Evolutionary conservation across 2,113 vertebrate species (phyloP).

Genomic region (Lophochroa leadbeateri): DNA sequence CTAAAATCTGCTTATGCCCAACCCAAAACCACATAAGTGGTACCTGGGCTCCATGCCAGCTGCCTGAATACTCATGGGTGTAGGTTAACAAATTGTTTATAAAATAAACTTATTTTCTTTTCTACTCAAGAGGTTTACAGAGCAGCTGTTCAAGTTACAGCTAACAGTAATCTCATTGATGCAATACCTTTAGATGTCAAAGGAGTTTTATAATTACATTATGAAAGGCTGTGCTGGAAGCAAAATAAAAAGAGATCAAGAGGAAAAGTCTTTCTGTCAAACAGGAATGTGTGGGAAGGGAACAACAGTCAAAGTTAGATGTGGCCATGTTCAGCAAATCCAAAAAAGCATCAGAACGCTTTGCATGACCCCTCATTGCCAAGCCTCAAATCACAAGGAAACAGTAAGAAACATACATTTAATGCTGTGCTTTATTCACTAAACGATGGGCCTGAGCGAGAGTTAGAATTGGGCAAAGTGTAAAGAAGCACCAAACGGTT

Average conservation of each 20-base stretch:
- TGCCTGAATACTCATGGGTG: background rate
- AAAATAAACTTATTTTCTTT: background rate
- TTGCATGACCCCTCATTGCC: background rate
- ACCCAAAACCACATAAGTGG: background rate
- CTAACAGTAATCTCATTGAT: background rate
- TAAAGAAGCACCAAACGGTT: background rate
- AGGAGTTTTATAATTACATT: background rate
- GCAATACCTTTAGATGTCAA: background rate
- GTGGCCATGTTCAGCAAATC: background rate
- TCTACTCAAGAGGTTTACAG: background rate
- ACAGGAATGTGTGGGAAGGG: background rate
- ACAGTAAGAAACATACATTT: background rate
- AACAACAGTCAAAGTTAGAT: background rate
- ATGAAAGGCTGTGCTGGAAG: background rate
- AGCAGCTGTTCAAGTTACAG: background rate
- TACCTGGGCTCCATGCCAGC: background rate
- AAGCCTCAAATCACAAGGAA: background rate
- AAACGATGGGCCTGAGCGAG: background rate
- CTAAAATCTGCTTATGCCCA: background rate
- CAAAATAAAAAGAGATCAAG: background rate
- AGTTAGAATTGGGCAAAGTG: background rate
- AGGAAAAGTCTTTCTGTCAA: background rate
- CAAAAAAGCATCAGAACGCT: background rate
- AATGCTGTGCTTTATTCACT: background rate
- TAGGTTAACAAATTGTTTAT: background rate